Conservation (phyloP, 2,888 invertebrate genomes). For the Phasia obesa region DNA sequence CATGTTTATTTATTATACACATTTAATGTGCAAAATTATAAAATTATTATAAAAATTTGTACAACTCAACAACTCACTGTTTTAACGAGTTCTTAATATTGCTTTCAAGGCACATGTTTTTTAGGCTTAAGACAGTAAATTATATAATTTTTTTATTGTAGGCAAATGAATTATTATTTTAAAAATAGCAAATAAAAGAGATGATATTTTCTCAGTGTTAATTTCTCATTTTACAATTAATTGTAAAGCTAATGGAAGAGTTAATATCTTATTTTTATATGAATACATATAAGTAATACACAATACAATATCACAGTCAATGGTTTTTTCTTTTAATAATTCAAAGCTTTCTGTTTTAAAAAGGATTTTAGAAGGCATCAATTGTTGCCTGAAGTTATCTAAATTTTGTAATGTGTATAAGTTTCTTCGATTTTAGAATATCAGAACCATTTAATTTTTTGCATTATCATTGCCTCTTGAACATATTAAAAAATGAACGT, state of each 20-base stretch:
- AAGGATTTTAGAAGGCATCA: slow-evolving; percentile 1
- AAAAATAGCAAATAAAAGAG: not conserved
- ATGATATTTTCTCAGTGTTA: slow-evolving; percentile 2
- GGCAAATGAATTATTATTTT: too few relatives aligned
- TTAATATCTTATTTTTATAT: not conserved
- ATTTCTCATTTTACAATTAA: slow-evolving; percentile 6
- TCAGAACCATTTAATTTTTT: slow-evolving; percentile 4
- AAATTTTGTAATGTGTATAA: not conserved
- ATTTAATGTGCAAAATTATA: slow-evolving; percentile 26
- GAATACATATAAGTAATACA: not conserved
- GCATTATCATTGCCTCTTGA: slow-evolving; percentile 52
- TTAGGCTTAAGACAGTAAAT: slow-evolving; percentile 40
- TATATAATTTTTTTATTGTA: slow-evolving; percentile 1
- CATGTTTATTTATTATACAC: slow-evolving; percentile 50
- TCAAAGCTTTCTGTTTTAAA: slow-evolving; percentile 5
- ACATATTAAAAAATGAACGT: slow-evolving; percentile 77
- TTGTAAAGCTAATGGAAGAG: not conserved
- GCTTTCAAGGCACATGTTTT: not conserved
- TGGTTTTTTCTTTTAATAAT: slow-evolving; percentile 6
- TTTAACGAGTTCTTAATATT: slow-evolving; percentile 6
- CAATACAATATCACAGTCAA: not conserved
- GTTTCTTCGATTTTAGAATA: slow-evolving; percentile 25
- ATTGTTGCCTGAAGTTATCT: not conserved
- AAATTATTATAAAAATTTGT: slow-evolving; percentile 22
- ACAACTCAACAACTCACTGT: slow-evolving; percentile 36